phyloP scores from a whole-genome alignment of 2,797 vertebrate genomes.

The Natrix natrix region DNA sequence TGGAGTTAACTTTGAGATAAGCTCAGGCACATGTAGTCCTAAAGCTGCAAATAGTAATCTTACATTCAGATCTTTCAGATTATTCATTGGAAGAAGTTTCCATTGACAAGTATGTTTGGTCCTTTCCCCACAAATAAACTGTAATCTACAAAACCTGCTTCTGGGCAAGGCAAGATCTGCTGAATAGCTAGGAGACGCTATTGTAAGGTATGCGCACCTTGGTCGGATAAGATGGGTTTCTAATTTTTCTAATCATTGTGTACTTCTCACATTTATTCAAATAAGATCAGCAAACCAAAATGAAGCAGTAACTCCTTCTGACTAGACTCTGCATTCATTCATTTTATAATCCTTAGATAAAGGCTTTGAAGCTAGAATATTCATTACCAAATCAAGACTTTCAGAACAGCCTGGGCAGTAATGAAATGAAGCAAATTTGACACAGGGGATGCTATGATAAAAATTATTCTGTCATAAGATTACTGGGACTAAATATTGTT shows the following conservation, averaged over 20 bases:
- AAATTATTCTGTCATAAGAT: conserved; percentile 71
- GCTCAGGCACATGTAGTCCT: neutral
- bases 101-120: neutral
- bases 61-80: neutral
- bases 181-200: neutral
- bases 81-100: neutral
- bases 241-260: conserved; percentile 15
- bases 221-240: neutral
- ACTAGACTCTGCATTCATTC: conserved; percentile 59
- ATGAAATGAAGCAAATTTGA: conserved; percentile 63
- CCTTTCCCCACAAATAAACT: neutral
- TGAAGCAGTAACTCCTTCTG: conserved; percentile 62
- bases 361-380: conserved; percentile 64
- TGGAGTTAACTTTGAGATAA: neutral
- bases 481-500: conserved; percentile 66
- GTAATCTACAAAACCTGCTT: neutral
- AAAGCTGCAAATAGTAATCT: neutral
- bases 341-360: conserved; percentile 69
- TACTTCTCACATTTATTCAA: conserved; percentile 45
- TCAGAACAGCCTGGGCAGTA: conserved; percentile 35
- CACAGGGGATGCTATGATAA: conserved; percentile 62
- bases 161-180: neutral
- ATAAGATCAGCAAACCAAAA: conserved; percentile 39
- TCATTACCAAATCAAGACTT: conserved; percentile 53
- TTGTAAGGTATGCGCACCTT: neutral